phyloP scores from a whole-genome alignment of 2,888 invertebrate species.

The Andrena hattorfiana region DNA sequence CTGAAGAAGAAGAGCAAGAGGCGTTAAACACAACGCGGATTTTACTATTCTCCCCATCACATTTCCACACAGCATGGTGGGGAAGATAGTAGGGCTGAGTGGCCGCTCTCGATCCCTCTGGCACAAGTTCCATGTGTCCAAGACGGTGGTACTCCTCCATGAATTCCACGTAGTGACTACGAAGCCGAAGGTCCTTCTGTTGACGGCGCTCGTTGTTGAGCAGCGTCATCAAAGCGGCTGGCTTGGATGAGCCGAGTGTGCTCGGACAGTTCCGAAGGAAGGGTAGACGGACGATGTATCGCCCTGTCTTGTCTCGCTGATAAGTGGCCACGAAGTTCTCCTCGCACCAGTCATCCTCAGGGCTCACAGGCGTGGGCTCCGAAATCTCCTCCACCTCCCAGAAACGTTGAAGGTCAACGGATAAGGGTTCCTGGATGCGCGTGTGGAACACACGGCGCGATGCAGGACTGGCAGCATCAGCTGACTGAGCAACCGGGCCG shows the following conservation, averaged over 20 bases:
- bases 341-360: background rate
- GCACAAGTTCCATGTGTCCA: background rate
- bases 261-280: background rate
- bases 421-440: no score
- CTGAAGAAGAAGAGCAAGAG: background rate
- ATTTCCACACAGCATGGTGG: background rate
- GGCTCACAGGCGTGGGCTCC: background rate
- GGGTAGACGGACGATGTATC: background rate
- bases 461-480: background rate
- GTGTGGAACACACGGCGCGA: background rate
- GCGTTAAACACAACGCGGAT: background rate
- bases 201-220: background rate
- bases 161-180: background rate
- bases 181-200: background rate
- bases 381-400: background rate
- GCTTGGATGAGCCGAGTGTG: background rate
- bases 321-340: background rate
- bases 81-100: background rate
- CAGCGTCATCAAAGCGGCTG: background rate
- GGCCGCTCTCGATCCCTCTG: fast-evolving
- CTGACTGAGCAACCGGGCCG: fast-evolving
- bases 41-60: background rate
- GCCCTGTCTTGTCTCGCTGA: background rate
- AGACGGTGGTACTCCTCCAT: background rate
- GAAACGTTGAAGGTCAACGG: background rate